These are phyloP conservation scores for Etheostoma nigrum DNA, from an alignment of 2,797 vertebrate species.

Conservation along the genomic window DNA sequence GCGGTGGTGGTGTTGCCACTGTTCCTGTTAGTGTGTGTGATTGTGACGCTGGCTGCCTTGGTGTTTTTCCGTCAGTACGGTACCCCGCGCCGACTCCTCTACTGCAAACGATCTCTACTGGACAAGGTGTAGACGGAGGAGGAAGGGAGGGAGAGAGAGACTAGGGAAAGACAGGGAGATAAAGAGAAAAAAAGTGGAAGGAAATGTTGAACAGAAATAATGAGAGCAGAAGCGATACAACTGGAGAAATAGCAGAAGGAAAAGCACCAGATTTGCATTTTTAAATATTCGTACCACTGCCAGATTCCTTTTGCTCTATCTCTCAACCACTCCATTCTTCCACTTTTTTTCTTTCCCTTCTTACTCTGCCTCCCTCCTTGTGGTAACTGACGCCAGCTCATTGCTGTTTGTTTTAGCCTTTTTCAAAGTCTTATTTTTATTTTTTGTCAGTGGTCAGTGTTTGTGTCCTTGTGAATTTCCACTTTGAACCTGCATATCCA, in stretches of 20 bases:
- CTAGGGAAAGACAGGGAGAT: slow-evolving; percentile 22
- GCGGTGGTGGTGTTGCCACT: slow-evolving; percentile 87
- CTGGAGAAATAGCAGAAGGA: slow-evolving; percentile 59
- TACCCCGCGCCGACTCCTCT: slow-evolving; percentile 91
- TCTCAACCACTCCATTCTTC: slow-evolving; percentile 63
- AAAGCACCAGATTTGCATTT: slow-evolving; percentile 54
- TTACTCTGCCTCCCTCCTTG: slow-evolving; percentile 54
- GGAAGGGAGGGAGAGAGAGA: slow-evolving; percentile 9
- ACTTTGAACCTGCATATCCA: slow-evolving; percentile 61
- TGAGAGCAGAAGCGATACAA: slow-evolving; percentile 40
- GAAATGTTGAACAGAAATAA: slow-evolving; percentile 45
- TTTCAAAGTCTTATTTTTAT: slow-evolving; percentile 77
- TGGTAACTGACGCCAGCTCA: slow-evolving; percentile 84
- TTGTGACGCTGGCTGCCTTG: slow-evolving; percentile 87
- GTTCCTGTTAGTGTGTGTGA: slow-evolving; percentile 89
- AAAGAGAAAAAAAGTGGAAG: slow-evolving; percentile 44
- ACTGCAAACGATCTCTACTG: slow-evolving; percentile 89
- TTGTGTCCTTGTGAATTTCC: slow-evolving; percentile 75
- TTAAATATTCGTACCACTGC: slow-evolving; percentile 70
- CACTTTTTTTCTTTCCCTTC: slow-evolving; percentile 41
- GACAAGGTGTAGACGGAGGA: slow-evolving; percentile 85
- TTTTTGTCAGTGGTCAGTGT: slow-evolving; percentile 71
- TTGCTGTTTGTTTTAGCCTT: slow-evolving; percentile 87
- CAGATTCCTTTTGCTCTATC: slow-evolving; percentile 71
- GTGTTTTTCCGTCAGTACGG: slow-evolving; percentile 91